Percentiles rank a stretch among this genome's conserved stretches.
Conservation (phyloP, 2,113 vertebrate genomes). For the Promerops cafer region DNA sequence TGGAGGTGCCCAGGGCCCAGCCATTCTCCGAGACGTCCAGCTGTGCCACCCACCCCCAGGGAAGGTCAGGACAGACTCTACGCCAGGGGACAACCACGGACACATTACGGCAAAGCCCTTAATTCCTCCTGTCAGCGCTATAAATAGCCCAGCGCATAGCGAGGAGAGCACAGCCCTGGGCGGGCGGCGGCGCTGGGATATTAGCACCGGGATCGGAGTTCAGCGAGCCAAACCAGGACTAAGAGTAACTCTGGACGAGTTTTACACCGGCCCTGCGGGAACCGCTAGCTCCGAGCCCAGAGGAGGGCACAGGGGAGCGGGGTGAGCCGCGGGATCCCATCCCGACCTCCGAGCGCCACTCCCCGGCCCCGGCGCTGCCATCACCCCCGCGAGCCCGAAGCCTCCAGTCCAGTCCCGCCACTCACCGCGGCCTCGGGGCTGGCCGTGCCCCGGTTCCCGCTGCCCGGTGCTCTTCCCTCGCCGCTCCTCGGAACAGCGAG, state of each 20-base stretch:
- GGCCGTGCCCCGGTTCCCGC: background rate
- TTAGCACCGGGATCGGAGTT: background rate
- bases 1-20: background rate
- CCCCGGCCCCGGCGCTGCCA: background rate
- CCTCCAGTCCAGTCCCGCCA: background rate
- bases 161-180: background rate
- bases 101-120: background rate
- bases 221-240: background rate
- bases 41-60: background rate
- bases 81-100: background rate
- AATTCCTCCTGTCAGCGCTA: background rate
- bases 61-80: background rate
- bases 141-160: background rate
- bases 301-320: background rate
- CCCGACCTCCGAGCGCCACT: background rate
- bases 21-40: rapidly evolving
- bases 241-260: background rate
- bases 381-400: too few relatives aligned
- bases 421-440: background rate
- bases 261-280: background rate
- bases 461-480: background rate
- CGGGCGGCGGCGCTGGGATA: background rate
- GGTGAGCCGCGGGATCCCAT: background rate
- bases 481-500: slow-evolving; percentile 2
- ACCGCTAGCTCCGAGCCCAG: background rate